Evolutionary conservation across 64 coral and sea anemone species (phyloP), one percentile per base, ranked within the genome.

Genomic region (Hydrozoanthus tunicans): DNA sequence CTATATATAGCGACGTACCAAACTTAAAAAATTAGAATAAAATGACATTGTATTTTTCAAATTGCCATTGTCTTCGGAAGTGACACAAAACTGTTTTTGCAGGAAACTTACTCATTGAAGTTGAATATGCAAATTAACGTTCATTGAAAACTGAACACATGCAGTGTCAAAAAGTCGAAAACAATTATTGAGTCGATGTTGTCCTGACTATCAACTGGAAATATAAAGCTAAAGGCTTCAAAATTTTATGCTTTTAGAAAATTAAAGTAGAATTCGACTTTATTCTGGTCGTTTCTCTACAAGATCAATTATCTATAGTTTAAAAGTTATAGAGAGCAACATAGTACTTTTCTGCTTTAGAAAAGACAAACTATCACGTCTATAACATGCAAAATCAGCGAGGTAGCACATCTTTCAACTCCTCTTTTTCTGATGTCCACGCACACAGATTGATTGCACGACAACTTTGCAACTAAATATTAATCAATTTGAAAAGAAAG

Each of bases 101-200:
- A 23, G 7, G 13, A 67, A 53, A 67, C 67, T 65, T 83, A 32
- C 51, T 83, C 81, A 68, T 57, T 57, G 56, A 6, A 79, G 3
- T 79, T 53, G 55, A 83, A 83, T 83, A 83, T 83, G 81, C 81
- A 83, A 83, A 83, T 83, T 53, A 53, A 20, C 9, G 24, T 15
- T 68, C 62, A 25, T 52, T 66, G 62, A 12, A 83, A 68, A 66
- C 62, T 68, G 81, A 83, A 83, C 81, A 83, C 81, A 83, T 54
- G 81, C 61, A 51, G 81, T 66, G 81, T 65, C 81, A 83, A 68
- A 82, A 83, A 64, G 62, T 83, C 61, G 15, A 53, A 65, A 83
- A 83, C 61, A 83, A 83, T 64, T 83, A 43, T 67, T 67, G 53
- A 64, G 32, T 54, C 32, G 62, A 83, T 26, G 51, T 65, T 83